These are phyloP conservation scores for Procambarus clarkii DNA, from an alignment of 1,140 invertebrate species.

Conservation along the genomic window DNA sequence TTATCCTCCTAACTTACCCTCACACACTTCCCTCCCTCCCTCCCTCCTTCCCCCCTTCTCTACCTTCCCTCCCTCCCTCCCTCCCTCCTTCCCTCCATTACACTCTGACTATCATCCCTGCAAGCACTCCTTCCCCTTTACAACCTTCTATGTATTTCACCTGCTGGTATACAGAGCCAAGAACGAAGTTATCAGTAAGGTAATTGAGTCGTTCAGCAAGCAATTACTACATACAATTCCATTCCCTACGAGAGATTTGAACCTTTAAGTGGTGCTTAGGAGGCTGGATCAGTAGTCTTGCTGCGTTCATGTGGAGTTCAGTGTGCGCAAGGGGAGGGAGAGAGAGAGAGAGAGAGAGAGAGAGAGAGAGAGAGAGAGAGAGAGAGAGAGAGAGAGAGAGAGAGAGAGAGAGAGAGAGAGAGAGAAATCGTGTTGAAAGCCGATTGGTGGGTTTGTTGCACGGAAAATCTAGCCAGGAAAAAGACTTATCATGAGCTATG, in stretches of 20 bases:
- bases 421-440: neutral
- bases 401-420: neutral
- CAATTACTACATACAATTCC: conserved; percentile 19
- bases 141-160: neutral
- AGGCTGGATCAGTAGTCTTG: neutral
- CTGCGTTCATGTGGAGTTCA: neutral
- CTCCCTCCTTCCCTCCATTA: no score
- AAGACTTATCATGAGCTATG: no score
- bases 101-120: no score
- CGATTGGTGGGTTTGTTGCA: no score
- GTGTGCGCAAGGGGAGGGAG: neutral
- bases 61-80: no score
- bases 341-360: neutral
- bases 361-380: conserved; percentile 2
- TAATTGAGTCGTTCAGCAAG: conserved; percentile 36
- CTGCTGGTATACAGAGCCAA: neutral
- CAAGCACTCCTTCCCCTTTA: no score
- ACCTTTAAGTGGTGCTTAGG: neutral
- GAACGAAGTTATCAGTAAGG: conserved; percentile 22
- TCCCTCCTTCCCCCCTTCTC: neutral
- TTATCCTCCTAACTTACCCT: neutral
- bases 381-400: neutral
- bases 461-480: no score
- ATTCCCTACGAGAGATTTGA: conserved; percentile 5
- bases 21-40: neutral